Evolutionary conservation across 2,113 vertebrate genomes (phyloP), one percentile per base, ranked within the genome.

Genomic region (Jacana jacana): DNA sequence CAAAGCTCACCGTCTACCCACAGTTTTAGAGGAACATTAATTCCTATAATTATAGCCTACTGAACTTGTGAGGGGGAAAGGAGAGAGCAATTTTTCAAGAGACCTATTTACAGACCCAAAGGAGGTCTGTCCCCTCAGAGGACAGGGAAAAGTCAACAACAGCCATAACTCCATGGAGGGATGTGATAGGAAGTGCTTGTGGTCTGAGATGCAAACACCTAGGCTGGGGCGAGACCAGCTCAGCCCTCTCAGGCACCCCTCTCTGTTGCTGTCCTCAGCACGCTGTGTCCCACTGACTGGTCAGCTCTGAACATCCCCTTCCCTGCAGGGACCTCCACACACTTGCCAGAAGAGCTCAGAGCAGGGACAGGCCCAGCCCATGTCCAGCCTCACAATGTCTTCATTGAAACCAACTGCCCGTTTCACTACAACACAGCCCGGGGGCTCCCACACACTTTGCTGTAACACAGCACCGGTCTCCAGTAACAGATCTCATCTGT

Each of bases 121-220:
- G n/a, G n/a, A n/a, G n/a, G n/a, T n/a, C n/a, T n/a, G n/a, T n/a
- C n/a, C 17, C 27, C 35, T 75, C 61, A 17, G 18, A 79, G 24
- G 9, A 48, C 0, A 48, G 37, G 37, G 46, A 30, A 37, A 52
- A 69, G 49, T 17, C 64, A 63, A 23, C 19, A 31, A 5, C 9
- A 48, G 39, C 8, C 8, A 0, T 4, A 61, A n/a, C 18, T 13
- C 22, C 40, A 4, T 3, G 1, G 11, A 40, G 27, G 1, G 1
- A 42, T 18, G 52, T 27, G 13, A 13, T 20, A 10, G 22, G 30
- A 44, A 58, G 33, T 5, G 7, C 46, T 66, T 25, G 31, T 2
- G 1, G 31, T 18, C 25, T 11, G 25, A 35, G 51, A 49, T 8
- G 18, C 61, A 48, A 23, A 58, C 3, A 27, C 9, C 10, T 42